These are phyloP conservation scores for Crocidura indochinensis DNA, from an alignment of 2,797 vertebrate species.

Conservation along the genomic window DNA sequence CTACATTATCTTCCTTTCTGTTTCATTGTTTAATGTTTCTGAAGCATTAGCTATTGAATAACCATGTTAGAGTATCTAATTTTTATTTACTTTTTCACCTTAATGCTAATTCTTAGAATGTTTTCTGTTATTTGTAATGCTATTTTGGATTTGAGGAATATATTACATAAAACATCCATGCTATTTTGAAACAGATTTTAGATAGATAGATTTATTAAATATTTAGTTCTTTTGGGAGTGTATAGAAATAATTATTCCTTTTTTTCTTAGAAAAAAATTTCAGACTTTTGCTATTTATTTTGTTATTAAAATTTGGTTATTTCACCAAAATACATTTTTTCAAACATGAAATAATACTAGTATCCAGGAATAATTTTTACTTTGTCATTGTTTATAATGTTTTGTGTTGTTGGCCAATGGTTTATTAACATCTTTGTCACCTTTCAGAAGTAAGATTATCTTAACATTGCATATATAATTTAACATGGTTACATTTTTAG, in stretches of 20 bases:
- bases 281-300: conserved; percentile 38
- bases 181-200: no score
- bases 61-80: not conserved
- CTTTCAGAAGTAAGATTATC: conserved; percentile 49
- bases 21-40: not conserved
- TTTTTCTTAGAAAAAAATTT: not conserved
- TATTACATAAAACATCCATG: no score
- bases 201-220: no score
- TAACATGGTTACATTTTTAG: conserved; percentile 23
- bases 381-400: conserved; percentile 21
- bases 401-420: not conserved
- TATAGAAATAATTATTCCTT: no score
- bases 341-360: conserved; percentile 15
- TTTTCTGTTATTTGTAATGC: not conserved
- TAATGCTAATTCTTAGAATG: not conserved
- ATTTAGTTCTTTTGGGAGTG: no score
- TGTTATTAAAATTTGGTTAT: no score
- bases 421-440: conserved; percentile 32
- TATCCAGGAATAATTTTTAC: conserved; percentile 14
- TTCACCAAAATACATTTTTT: conserved; percentile 24
- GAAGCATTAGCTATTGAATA: conserved; percentile 22
- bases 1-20: not conserved
- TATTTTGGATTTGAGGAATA: not conserved
- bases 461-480: conserved; percentile 19
- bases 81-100: not conserved